phyloP scores from a whole-genome alignment of 2,113 vertebrate genomes.

The Callopanchax toddi region DNA sequence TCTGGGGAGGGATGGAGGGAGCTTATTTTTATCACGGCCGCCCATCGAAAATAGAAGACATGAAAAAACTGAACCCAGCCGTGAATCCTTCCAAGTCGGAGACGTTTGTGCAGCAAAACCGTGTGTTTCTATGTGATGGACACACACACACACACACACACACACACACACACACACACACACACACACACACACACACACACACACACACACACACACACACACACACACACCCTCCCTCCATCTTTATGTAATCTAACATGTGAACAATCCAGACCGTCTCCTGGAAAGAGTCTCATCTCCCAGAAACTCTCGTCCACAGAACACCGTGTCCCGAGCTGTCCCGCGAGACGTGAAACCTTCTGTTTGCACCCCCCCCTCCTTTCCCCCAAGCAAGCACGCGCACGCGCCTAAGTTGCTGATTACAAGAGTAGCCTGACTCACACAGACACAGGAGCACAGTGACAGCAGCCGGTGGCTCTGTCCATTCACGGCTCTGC shows the following conservation, averaged over 20 bases:
- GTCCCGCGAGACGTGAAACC: conserved; percentile 42
- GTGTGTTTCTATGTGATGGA: conserved; percentile 66
- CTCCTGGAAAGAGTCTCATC: conserved; percentile 36
- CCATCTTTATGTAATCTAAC: conserved; percentile 72
- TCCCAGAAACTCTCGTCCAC: conserved; percentile 61
- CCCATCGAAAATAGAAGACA: conserved; percentile 60
- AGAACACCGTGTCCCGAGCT: conserved; percentile 63
- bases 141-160: too few species aligned
- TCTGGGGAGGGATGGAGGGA: background rate
- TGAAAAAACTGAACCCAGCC: conserved; percentile 39
- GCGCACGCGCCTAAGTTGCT: conserved; percentile 1
- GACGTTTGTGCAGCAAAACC: conserved; percentile 68
- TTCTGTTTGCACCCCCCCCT: background rate
- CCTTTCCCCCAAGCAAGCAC: background rate
- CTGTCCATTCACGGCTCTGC: conserved; percentile 56
- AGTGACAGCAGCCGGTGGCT: conserved; percentile 10
- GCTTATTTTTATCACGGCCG: conserved; percentile 59
- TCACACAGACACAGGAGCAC: background rate
- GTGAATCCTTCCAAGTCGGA: conserved; percentile 56
- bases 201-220: background rate
- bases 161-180: background rate
- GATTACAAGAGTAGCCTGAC: background rate
- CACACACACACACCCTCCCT: too few species aligned
- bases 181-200: too few species aligned
- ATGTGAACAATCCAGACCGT: conserved; percentile 70